A percentile compares a stretch with the other conserved stretches of the same genome.
Conservation (phyloP, 2,113 vertebrate genomes). For the Dicrurus megarhynchus region DNA sequence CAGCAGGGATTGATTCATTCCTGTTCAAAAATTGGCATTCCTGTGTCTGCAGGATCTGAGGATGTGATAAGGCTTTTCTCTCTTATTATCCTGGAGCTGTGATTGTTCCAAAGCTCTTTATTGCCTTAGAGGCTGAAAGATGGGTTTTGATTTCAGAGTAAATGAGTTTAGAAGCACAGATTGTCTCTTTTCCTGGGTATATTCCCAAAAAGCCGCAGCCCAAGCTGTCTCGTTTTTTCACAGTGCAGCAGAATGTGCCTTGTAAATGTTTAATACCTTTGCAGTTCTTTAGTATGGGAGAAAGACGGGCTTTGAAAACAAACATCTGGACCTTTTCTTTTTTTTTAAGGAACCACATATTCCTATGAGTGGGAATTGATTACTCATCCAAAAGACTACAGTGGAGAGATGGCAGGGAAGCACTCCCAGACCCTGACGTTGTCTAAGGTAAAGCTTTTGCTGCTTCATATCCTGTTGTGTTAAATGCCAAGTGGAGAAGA, state of each 20-base stretch:
- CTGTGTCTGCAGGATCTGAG: neutral
- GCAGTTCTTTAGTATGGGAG: neutral
- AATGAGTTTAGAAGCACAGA: constrained; percentile 24
- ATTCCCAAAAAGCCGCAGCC: constrained; percentile 14
- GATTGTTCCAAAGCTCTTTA: constrained; percentile 9
- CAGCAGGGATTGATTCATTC: neutral
- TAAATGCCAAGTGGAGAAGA: neutral
- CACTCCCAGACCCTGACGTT: constrained; percentile 84
- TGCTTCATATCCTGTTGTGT: neutral
- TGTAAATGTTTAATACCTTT: constrained; percentile 50
- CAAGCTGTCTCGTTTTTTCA: constrained; percentile 4
- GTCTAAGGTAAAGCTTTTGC: constrained; percentile 81
- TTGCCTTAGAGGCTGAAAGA: constrained; percentile 1
- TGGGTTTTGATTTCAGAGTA: neutral
- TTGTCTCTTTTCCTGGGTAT: constrained; percentile 34
- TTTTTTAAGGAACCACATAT: constrained; percentile 81
- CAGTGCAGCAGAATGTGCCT: constrained; percentile 8
- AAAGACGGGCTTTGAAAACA: neutral
- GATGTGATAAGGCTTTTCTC: neutral
- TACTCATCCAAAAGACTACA: constrained; percentile 91
- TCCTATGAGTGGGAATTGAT: constrained; percentile 90
- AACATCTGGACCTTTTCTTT: constrained; percentile 37
- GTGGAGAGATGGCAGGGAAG: constrained; percentile 92
- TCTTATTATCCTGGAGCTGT: neutral
- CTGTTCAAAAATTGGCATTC: neutral